Conservation (phyloP, 23 tunicate species). For the Ciona savignyi region DNA sequence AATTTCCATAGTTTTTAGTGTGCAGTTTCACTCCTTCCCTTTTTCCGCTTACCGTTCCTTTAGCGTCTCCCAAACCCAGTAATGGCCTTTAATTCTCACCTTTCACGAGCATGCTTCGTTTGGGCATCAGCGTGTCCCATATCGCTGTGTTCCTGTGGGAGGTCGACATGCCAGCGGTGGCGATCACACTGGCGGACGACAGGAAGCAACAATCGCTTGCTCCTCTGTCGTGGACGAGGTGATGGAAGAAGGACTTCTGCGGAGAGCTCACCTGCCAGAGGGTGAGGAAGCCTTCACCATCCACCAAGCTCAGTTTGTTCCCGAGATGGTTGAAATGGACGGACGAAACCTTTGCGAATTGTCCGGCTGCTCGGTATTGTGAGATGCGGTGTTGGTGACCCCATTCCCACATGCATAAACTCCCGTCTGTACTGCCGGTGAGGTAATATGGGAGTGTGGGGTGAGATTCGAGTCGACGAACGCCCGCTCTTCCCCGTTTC, state of each 20-base stretch:
- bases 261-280: constrained; percentile 75
- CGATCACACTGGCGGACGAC: constrained; percentile 76
- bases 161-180: constrained; percentile 71
- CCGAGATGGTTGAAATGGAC: constrained; percentile 73
- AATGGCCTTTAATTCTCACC: no score
- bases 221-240: constrained; percentile 58
- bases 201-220: constrained; percentile 76
- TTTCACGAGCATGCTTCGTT: constrained; percentile 66
- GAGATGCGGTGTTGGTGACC: constrained; percentile 91
- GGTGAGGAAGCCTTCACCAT: constrained; percentile 68
- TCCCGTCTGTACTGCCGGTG: constrained; percentile 70
- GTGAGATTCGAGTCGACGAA: constrained; percentile 73
- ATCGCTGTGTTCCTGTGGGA: constrained; percentile 51
- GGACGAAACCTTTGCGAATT: constrained; percentile 47
- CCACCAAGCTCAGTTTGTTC: constrained; percentile 74
- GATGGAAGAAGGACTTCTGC: constrained; percentile 46
- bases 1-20: no score
- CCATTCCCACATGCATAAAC: constrained; percentile 95
- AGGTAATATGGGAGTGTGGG: constrained; percentile 91
- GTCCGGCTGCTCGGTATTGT: constrained; percentile 48
- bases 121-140: constrained; percentile 90
- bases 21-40: no score
- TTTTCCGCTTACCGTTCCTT: no score
- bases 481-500: constrained; percentile 38
- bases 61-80: no score